phyloP scores from a whole-genome alignment of 2,888 invertebrate genomes.

The Pinctada fucata region DNA sequence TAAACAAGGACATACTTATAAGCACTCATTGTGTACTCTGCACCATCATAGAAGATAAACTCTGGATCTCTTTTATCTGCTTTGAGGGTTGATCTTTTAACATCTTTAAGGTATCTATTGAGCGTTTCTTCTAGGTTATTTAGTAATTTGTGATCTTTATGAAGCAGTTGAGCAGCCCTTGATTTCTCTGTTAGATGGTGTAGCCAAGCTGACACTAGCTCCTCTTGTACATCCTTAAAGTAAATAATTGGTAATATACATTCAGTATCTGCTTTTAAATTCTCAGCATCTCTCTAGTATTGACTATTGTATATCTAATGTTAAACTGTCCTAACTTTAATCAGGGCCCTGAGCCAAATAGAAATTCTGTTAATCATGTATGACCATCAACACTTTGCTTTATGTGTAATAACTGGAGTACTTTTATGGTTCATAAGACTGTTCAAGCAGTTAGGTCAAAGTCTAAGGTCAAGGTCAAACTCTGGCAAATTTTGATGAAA shows the following conservation, averaged over 20 bases:
- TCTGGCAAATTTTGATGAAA: no score
- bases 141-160: conserved; percentile 76
- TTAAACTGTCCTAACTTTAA: no score
- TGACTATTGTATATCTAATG: no score
- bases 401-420: no score
- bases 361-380: no score
- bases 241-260: background rate
- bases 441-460: no score
- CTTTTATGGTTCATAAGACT: no score
- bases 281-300: no score
- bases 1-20: conserved; percentile 84
- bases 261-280: no score
- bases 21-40: conserved; percentile 87
- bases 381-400: no score
- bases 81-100: conserved; percentile 79
- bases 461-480: no score
- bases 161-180: conserved; percentile 86
- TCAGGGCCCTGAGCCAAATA: no score
- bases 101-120: conserved; percentile 85
- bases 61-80: conserved; percentile 88
- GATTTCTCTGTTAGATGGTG: conserved; percentile 85
- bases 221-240: conserved; percentile 85
- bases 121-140: conserved; percentile 74
- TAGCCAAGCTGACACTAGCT: conserved; percentile 86
- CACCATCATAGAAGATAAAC: conserved; percentile 91